Conservation (phyloP, 2,113 vertebrate genomes). For the Ptychochromis oligacanthus region DNA sequence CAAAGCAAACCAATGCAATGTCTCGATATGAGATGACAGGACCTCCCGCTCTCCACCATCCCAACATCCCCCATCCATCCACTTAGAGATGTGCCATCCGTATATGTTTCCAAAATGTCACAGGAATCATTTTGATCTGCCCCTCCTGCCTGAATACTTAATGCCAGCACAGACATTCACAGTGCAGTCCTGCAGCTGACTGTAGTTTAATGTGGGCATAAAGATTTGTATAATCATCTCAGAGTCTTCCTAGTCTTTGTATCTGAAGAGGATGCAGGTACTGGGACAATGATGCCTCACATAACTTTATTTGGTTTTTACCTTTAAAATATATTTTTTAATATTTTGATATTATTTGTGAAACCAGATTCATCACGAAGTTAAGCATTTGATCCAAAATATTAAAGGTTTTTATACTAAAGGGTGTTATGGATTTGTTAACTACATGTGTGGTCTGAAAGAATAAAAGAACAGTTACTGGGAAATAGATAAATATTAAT, state of each 20-base stretch:
- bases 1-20: conserved; percentile 44
- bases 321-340: not conserved
- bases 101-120: conserved; percentile 46
- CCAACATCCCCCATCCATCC: conserved; percentile 20
- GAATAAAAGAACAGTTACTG: not conserved
- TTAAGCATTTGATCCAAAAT: not conserved
- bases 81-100: conserved; percentile 16
- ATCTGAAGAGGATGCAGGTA: not conserved
- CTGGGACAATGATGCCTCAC: not conserved
- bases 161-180: not conserved
- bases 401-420: not conserved
- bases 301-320: not conserved
- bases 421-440: not conserved
- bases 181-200: not conserved
- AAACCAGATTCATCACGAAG: not conserved
- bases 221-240: not conserved
- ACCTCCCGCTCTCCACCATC: conserved; percentile 31
- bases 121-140: conserved; percentile 27
- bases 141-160: conserved; percentile 34
- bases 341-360: not conserved
- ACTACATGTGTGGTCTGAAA: not conserved
- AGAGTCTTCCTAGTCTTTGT: not conserved
- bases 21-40: conserved; percentile 40
- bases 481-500: not conserved
- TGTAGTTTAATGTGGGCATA: not conserved